Percentiles rank a stretch among this genome's conserved stretches.
phyloP scores from a whole-genome alignment of 2,888 invertebrate genomes.

The Eupithecia tripunctaria region DNA sequence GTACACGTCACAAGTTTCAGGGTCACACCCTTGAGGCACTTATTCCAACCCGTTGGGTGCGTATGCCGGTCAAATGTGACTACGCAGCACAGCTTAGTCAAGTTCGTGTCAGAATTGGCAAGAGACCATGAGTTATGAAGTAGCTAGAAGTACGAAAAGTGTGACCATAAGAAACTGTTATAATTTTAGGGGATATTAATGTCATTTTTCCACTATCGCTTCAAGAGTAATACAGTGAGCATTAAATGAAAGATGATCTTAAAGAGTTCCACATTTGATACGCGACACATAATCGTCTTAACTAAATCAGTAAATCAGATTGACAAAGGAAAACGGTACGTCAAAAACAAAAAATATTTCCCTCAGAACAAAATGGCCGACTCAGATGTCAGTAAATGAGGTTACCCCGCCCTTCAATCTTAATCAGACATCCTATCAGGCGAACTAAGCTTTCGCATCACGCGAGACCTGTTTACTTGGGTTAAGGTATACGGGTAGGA shows the following conservation, averaged over 20 bases:
- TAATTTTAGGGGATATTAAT: neutral
- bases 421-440: slow-evolving; percentile 41
- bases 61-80: slow-evolving; percentile 40
- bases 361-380: slow-evolving; percentile 19
- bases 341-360: slow-evolving; percentile 9
- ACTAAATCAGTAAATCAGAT: neutral
- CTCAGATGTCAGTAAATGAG: slow-evolving; percentile 35
- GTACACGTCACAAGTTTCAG: slow-evolving; percentile 41
- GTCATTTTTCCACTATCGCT: neutral
- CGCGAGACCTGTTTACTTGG: slow-evolving; percentile 37
- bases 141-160: neutral
- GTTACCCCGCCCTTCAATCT: slow-evolving; percentile 41
- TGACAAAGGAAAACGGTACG: neutral
- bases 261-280: neutral
- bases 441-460: slow-evolving; percentile 42
- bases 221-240: neutral
- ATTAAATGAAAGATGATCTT: neutral
- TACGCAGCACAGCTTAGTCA: slow-evolving; percentile 21
- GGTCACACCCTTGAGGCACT: slow-evolving; percentile 42
- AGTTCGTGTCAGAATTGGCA: slow-evolving; percentile 21
- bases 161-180: neutral
- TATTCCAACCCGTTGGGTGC: slow-evolving; percentile 38
- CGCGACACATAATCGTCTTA: too few species aligned
- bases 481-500: slow-evolving; percentile 18
- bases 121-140: neutral